Base-by-base conservation (phyloP, 1,140 invertebrate species). In the Pseudachorutes palmiensis region DNA sequence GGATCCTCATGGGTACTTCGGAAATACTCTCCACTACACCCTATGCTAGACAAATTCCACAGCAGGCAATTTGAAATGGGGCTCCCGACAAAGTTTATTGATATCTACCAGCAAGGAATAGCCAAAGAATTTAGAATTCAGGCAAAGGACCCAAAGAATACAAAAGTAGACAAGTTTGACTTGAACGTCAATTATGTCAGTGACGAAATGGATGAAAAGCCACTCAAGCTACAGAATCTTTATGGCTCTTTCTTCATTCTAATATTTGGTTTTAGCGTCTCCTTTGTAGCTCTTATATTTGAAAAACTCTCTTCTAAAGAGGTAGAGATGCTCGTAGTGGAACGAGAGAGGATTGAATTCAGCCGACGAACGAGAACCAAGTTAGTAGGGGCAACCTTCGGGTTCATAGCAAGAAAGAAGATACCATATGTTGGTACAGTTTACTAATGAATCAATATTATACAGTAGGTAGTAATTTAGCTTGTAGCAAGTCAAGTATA, bases 1-100 rank as follows among this genome's bases (percentile, higher is more conserved):
- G 72, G 72, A 3, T 70, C 72, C 32, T 63, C 69, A 32, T 73
- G 72, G 72, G 69, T 67, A 1, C 49, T 70, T 2, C 60, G 60
- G 14, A 73, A 73, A 67, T 55, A 71, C 65, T 69, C 69, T 45
- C 72, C 72, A 16, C 32, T 66, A 33, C 57, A 67, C 1, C 58
- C 65, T 12, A 30, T 48, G 2, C 55, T 73, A 19, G 41, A 73
- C 49, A 33, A 65, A 49, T 30, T 59, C 14, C 68, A 49, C 9
- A 58, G 36, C 19, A 29, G 29, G 30, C 60, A 51, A n/a, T 71
- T 65, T 58, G 72, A 73, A 67, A 73, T 67, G 69, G 69, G 65
- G 2, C 41, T 73, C 26, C 67, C 1, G 69, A 68, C 24, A n/a
- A 65, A 69, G 45, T 73, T 71, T 62, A 24, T 71, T 30, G 32